Conservation (phyloP, 2,888 invertebrate genomes). For the Tetragonisca angustula region DNA sequence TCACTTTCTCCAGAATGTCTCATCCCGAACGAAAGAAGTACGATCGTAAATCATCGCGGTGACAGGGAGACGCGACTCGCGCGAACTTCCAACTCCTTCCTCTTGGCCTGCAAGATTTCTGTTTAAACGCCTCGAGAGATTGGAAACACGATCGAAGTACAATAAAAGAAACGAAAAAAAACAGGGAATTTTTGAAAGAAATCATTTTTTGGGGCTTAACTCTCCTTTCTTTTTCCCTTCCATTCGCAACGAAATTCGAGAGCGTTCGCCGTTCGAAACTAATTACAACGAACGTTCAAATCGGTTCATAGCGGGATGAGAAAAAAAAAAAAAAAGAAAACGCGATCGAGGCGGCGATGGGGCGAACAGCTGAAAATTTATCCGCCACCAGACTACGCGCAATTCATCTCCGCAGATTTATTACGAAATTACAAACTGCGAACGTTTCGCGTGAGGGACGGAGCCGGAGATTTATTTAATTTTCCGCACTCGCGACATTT, state of each 20-base stretch:
- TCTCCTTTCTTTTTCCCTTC: background rate
- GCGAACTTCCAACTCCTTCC: background rate
- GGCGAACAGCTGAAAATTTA: slow-evolving; percentile 7
- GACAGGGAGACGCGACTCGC: slow-evolving; percentile 16
- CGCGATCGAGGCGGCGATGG: background rate
- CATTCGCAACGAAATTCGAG: background rate
- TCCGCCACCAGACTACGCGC: background rate
- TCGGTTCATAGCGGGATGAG: background rate
- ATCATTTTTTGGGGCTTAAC: background rate
- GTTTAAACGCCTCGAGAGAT: slow-evolving; percentile 14
- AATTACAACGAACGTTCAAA: slow-evolving; percentile 11
- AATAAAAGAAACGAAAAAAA: background rate
- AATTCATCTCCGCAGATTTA: slow-evolving; percentile 29
- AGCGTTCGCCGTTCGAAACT: background rate
- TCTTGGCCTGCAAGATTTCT: slow-evolving; percentile 12
- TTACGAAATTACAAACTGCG: slow-evolving; percentile 30
- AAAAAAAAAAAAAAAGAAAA: background rate
- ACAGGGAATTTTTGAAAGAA: background rate
- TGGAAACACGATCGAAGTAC: background rate
- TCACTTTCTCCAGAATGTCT: slow-evolving; percentile 4
- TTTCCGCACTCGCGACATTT: slow-evolving; percentile 11
- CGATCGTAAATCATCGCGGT: slow-evolving; percentile 49
- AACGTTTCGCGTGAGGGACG: background rate
- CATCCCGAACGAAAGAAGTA: slow-evolving; percentile 31
- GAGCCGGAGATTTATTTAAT: slow-evolving; percentile 23